A percentile compares a stretch with the other conserved stretches of the same genome.
phyloP scores from a whole-genome alignment of 2,113 vertebrate species.

The Pavo muticus region DNA sequence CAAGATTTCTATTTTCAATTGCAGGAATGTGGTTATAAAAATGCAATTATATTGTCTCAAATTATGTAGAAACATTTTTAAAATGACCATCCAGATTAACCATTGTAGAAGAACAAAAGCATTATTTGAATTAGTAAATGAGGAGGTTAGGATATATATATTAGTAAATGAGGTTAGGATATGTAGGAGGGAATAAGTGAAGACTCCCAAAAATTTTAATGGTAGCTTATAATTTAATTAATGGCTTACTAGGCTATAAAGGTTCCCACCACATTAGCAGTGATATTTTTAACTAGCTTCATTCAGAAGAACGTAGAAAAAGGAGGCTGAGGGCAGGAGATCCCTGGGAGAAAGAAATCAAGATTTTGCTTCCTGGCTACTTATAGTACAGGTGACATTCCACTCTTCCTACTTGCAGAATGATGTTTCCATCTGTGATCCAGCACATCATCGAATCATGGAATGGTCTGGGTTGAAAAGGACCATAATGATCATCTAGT shows the following conservation, averaged over 20 bases:
- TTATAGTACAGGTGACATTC: not conserved
- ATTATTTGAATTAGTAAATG: not conserved
- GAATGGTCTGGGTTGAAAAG: no score
- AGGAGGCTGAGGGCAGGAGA: not conserved
- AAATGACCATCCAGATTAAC: not conserved
- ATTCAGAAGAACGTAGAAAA: not conserved
- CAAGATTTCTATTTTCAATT: not conserved
- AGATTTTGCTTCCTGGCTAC: not conserved
- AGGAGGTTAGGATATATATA: not conserved
- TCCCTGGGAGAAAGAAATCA: not conserved
- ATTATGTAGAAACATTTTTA: not conserved
- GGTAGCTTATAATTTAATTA: not conserved
- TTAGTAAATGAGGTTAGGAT: not conserved
- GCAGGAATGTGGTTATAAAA: not conserved
- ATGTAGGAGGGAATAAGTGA: not conserved
- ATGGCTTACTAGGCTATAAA: not conserved
- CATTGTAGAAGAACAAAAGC: not conserved
- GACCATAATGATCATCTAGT: no score
- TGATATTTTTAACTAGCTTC: not conserved
- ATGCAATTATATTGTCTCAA: not conserved
- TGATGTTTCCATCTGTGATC: not conserved
- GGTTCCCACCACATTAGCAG: not conserved
- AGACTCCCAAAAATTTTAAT: not conserved
- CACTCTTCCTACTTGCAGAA: not conserved
- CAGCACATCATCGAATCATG: not conserved